phyloP scores from a whole-genome alignment of 2,888 invertebrate species.

The Dorcus hopei region DNA sequence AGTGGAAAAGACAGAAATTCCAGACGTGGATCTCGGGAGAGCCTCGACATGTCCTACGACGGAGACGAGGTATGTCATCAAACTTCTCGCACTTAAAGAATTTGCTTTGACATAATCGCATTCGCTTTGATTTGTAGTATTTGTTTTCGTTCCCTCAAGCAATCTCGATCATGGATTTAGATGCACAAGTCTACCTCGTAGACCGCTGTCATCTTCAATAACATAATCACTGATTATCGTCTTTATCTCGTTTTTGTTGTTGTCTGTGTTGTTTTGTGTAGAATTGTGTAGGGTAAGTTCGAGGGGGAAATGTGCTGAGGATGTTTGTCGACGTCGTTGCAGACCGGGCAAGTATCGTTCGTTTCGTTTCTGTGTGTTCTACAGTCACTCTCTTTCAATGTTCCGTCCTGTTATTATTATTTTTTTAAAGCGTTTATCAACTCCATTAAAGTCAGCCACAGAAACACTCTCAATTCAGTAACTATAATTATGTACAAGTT shows the following conservation, averaged over 20 bases:
- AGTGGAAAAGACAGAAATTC: slow-evolving; percentile 57
- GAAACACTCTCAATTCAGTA: background rate
- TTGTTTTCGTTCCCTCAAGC: too few relatives aligned
- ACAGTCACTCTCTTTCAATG: background rate
- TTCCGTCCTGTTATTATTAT: slow-evolving; percentile 1
- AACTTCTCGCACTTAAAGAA: slow-evolving; percentile 8
- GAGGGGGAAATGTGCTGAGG: background rate
- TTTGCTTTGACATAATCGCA: slow-evolving; percentile 7
- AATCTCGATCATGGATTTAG: slow-evolving; percentile 12
- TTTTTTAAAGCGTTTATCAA: slow-evolving; percentile 39
- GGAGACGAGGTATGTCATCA: slow-evolving; percentile 65
- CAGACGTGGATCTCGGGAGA: slow-evolving; percentile 69
- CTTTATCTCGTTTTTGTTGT: too few relatives aligned
- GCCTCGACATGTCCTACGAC: slow-evolving; percentile 69
- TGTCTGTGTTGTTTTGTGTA: background rate
- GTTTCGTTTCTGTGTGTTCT: slow-evolving; percentile 6
- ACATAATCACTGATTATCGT: too few relatives aligned
- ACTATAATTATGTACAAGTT: too few relatives aligned
- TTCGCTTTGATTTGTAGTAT: too few relatives aligned
- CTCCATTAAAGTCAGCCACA: slow-evolving; percentile 33
- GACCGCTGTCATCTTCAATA: too few relatives aligned
- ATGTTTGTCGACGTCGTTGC: background rate
- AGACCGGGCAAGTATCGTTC: slow-evolving; percentile 10
- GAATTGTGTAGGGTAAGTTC: slow-evolving; percentile 11
- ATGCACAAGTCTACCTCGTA: too few relatives aligned